Conservation (phyloP, 2,888 invertebrate genomes). For the Chrysomela aeneicollis region DNA sequence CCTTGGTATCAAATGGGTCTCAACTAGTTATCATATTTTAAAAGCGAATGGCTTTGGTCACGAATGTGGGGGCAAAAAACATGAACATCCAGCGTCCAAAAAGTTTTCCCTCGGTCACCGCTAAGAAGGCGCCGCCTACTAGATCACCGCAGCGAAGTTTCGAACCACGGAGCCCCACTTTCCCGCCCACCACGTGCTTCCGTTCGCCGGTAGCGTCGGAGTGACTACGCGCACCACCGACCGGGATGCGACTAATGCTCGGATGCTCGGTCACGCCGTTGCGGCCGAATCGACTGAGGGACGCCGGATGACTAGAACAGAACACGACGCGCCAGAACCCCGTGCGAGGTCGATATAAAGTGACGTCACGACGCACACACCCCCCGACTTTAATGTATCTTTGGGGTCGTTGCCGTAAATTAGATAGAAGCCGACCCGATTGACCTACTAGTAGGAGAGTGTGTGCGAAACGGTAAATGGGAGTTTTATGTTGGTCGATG, state of each 20-base stretch:
- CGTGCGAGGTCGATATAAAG: slow-evolving; percentile 53
- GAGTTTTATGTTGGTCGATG: no score
- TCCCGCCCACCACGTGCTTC: slow-evolving; percentile 8
- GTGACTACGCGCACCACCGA: background rate
- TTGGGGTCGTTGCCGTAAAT: slow-evolving; percentile 11
- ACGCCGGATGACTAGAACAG: slow-evolving; percentile 57
- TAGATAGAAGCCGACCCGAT: background rate
- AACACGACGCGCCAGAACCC: slow-evolving; percentile 39
- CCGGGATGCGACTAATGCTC: slow-evolving; percentile 9
- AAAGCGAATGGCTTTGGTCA: no score
- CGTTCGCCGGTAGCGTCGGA: background rate
- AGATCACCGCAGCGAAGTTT: no score
- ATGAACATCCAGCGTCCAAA: no score
- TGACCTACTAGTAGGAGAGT: slow-evolving; percentile 2
- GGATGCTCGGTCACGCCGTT: no score
- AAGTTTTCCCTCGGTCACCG: no score
- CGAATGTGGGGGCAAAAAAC: no score
- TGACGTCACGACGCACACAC: slow-evolving; percentile 30
- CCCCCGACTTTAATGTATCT: slow-evolving; percentile 2
- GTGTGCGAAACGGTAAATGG: no score
- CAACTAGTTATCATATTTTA: no score
- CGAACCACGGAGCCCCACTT: no score
- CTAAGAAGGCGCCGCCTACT: no score
- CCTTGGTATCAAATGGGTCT: no score
- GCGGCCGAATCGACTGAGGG: slow-evolving; percentile 53